Evolutionary conservation across 1,140 invertebrate species (phyloP).

Genomic region (Melipona quadrifasciata): DNA sequence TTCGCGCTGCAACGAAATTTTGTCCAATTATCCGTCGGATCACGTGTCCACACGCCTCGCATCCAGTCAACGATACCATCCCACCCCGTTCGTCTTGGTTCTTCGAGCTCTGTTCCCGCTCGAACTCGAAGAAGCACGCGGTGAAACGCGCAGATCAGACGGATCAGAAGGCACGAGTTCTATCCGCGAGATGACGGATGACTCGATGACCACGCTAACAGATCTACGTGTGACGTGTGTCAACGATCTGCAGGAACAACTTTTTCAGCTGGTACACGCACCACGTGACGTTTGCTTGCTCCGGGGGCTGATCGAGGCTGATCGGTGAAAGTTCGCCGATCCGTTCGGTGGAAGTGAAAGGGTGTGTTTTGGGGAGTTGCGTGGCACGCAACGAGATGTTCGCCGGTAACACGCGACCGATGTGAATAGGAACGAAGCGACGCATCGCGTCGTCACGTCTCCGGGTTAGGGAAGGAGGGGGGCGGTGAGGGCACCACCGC

Average conservation of each 20-base stretch:
- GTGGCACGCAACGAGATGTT: slow-evolving; percentile 53
- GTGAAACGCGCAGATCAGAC: background rate
- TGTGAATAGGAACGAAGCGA: slow-evolving; percentile 69
- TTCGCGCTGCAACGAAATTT: slow-evolving; percentile 55
- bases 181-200: background rate
- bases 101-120: background rate
- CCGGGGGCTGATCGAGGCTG: background rate
- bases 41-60: slow-evolving; percentile 46
- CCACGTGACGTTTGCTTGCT: too few species aligned
- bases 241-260: slow-evolving; percentile 2
- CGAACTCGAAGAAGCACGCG: background rate
- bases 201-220: background rate
- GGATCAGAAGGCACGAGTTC: background rate
- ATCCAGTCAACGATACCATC: slow-evolving; percentile 31
- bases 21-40: slow-evolving; percentile 54
- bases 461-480: slow-evolving; percentile 67
- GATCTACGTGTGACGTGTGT: background rate
- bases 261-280: background rate
- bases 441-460: slow-evolving; percentile 67
- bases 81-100: background rate
- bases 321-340: background rate
- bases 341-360: slow-evolving; percentile 35
- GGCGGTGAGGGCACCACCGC: slow-evolving; percentile 82
- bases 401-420: slow-evolving; percentile 67
- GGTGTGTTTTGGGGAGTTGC: slow-evolving; percentile 45